phyloP scores from a whole-genome alignment of 2,888 invertebrate genomes.

The Tanypteryx hageni region DNA sequence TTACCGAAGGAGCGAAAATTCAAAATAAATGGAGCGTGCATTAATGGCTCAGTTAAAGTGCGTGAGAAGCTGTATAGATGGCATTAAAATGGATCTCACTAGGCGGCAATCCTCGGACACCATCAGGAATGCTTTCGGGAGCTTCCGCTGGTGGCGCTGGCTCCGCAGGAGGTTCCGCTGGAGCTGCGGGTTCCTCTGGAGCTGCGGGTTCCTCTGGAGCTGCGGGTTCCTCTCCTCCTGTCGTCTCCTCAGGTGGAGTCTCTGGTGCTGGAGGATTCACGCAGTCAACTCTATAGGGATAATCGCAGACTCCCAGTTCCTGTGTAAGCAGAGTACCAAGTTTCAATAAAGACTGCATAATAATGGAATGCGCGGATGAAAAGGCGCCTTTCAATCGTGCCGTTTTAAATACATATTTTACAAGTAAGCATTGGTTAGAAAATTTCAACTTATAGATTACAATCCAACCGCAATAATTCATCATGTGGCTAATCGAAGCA shows the following conservation, averaged over 20 bases:
- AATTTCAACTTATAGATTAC: no score
- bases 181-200: neutral
- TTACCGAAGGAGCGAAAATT: neutral
- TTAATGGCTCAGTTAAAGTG: neutral
- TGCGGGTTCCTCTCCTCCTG: neutral
- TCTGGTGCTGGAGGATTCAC: slow-evolving; percentile 71
- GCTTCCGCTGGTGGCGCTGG: slow-evolving; percentile 65
- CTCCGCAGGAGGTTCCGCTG: neutral
- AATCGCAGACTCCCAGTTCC: slow-evolving; percentile 82
- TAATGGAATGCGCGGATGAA: no score
- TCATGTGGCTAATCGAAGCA: no score
- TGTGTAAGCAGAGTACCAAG: slow-evolving; percentile 72
- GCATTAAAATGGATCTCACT: slow-evolving; percentile 65
- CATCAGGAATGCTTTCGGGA: slow-evolving; percentile 43
- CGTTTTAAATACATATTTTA: no score
- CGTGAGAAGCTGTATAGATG: neutral
- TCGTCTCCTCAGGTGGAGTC: slow-evolving; percentile 66
- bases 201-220: neutral
- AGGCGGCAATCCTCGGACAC: slow-evolving; percentile 66
- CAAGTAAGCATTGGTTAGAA: no score
- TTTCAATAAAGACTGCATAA: no score
- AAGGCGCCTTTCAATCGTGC: no score
- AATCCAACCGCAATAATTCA: no score
- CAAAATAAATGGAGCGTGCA: neutral
- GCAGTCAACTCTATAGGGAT: slow-evolving; percentile 80